Percentiles rank a stretch among this genome's conserved stretches.
Conservation (phyloP, 2,888 invertebrate genomes). For the Quadroppia sp. region DNA sequence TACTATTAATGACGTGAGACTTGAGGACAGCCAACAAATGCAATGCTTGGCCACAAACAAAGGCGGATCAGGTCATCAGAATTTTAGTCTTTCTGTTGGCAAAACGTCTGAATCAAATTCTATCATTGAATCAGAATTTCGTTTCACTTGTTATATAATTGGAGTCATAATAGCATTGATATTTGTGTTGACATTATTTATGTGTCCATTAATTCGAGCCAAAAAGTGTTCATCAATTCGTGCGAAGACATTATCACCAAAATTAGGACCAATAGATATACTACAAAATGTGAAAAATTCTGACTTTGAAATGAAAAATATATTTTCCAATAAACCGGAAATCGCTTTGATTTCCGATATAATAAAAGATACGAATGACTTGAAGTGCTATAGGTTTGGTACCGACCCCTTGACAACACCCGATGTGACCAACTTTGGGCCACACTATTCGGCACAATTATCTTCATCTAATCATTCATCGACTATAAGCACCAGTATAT, state of each 20-base stretch:
- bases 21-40: constrained; percentile 29
- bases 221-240: constrained; percentile 2
- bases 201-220: neutral
- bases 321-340: constrained; percentile 7
- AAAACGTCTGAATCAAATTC: neutral
- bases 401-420: neutral
- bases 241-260: neutral
- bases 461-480: neutral
- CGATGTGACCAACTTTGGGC: constrained; percentile 7
- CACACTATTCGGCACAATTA: neutral
- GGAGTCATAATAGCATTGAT: neutral
- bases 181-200: neutral
- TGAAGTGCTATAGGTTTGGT: neutral
- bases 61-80: constrained; percentile 26
- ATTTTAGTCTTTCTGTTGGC: constrained; percentile 22
- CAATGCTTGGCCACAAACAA: constrained; percentile 36
- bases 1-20: constrained; percentile 26
- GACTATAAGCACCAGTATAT: neutral
- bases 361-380: neutral
- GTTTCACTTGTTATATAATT: neutral
- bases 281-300: neutral
- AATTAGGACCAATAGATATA: neutral
- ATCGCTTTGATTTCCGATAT: constrained; percentile 23
- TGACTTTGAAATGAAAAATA: constrained; percentile 4
- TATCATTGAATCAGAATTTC: neutral